Evolutionary conservation across 2,113 vertebrate genomes (phyloP).

Genomic region (Crocuta crocuta): DNA sequence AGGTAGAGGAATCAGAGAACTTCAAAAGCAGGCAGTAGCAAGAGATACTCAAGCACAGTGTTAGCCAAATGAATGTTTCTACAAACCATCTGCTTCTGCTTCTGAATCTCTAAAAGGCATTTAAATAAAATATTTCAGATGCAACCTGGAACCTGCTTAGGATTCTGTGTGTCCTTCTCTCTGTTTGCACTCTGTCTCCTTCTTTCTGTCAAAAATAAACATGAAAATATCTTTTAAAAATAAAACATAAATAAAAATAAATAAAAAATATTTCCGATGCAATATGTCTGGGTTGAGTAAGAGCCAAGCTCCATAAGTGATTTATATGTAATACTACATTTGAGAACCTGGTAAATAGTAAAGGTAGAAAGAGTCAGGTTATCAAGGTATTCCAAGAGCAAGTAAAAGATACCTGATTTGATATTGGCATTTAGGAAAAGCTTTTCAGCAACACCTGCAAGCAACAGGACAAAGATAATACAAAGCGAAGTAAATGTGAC

Average conservation of each 20-base stretch:
- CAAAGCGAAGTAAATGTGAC: not conserved
- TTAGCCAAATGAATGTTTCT: not conserved
- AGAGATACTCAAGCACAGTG: not conserved
- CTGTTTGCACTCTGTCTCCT: no score
- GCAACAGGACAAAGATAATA: not conserved
- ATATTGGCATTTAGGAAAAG: not conserved
- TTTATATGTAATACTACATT: not conserved
- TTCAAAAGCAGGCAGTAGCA: rapidly evolving
- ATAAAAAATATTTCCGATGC: not conserved
- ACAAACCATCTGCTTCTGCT: not conserved
- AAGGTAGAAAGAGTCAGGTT: not conserved
- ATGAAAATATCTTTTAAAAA: no score
- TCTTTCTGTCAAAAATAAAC: no score
- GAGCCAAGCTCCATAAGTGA: not conserved
- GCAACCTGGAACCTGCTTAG: no score
- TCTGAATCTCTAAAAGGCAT: not conserved
- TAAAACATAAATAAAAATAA: no score
- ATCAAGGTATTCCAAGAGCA: not conserved
- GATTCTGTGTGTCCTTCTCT: no score
- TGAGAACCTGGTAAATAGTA: not conserved
- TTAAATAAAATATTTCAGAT: not conserved
- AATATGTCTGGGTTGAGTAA: not conserved
- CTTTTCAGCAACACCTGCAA: not conserved
- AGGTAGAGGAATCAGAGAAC: not conserved
- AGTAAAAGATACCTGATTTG: not conserved